phyloP scores from a whole-genome alignment of 2,797 vertebrate genomes.

The Xiphophorus birchmanni region DNA sequence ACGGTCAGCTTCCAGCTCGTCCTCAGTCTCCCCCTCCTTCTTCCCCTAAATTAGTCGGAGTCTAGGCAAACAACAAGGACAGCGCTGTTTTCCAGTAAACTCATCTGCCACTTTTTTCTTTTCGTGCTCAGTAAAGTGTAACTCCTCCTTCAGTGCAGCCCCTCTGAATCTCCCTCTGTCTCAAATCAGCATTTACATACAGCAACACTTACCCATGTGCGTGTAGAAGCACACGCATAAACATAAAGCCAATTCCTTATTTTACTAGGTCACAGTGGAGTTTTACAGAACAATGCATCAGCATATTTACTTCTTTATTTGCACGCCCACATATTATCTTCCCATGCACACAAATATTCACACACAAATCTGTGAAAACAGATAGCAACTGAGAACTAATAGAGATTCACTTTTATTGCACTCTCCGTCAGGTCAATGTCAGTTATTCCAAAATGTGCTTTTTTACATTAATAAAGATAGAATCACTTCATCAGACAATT shows the following conservation, averaged over 20 bases:
- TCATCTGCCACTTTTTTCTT: conserved; percentile 14
- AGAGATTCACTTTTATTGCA: neutral
- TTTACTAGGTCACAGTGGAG: conserved; percentile 12
- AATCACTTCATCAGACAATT: neutral
- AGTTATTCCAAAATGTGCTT: conserved; percentile 8
- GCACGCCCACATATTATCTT: conserved; percentile 12
- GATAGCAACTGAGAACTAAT: neutral
- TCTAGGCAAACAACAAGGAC: conserved; percentile 71
- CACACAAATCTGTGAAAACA: conserved; percentile 7
- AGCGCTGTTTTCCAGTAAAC: conserved; percentile 52
- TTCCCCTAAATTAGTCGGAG: conserved; percentile 77
- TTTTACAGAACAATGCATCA: conserved; percentile 38
- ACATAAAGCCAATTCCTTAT: conserved; percentile 21
- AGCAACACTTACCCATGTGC: conserved; percentile 28
- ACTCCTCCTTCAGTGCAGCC: conserved; percentile 45
- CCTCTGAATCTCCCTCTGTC: conserved; percentile 16
- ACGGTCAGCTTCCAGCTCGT: conserved; percentile 65
- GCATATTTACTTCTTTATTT: conserved; percentile 50
- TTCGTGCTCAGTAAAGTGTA: conserved; percentile 18
- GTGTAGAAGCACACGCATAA: conserved; percentile 10
- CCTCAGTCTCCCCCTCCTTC: conserved; percentile 66
- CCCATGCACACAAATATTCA: neutral
- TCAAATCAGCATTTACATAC: conserved; percentile 24
- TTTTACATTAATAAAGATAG: neutral
- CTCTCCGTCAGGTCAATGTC: neutral